Percentiles rank a stretch among this genome's conserved stretches.
Evolutionary conservation across 2,113 vertebrate species (phyloP).

Genomic region (Nothobranchius kuhntae): DNA sequence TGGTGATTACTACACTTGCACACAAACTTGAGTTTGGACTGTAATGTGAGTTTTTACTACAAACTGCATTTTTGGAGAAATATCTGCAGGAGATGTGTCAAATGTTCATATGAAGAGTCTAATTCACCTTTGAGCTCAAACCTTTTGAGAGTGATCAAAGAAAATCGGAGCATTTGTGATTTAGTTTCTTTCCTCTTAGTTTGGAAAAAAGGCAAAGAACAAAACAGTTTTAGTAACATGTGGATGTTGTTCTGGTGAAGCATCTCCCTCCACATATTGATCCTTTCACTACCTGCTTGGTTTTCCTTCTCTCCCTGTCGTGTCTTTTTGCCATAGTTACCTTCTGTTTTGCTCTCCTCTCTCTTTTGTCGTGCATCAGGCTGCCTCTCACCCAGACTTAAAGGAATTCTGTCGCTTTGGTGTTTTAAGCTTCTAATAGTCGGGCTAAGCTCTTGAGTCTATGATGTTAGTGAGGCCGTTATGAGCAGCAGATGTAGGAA

Average conservation of each 20-base stretch:
- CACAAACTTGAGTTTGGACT: neutral
- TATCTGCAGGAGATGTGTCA: too few species aligned
- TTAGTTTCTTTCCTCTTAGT: too few species aligned
- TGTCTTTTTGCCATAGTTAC: neutral
- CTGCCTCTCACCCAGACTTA: slow-evolving; percentile 48
- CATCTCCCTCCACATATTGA: neutral
- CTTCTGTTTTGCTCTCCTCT: neutral
- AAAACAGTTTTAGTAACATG: slow-evolving; percentile 18
- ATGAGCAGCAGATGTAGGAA: slow-evolving; percentile 59
- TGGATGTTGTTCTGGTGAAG: slow-evolving; percentile 40
- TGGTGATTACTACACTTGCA: slow-evolving; percentile 83
- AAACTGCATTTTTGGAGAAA: too few species aligned
- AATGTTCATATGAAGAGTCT: too few species aligned
- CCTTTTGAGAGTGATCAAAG: too few species aligned
- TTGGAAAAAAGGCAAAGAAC: too few species aligned
- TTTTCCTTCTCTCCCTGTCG: neutral
- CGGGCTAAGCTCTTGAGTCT: slow-evolving; percentile 50
- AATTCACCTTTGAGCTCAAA: too few species aligned
- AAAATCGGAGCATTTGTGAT: too few species aligned
- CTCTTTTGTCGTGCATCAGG: neutral
- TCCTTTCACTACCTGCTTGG: slow-evolving; percentile 2
- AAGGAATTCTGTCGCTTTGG: slow-evolving; percentile 41
- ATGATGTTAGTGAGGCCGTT: slow-evolving; percentile 37
- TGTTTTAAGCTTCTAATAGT: slow-evolving; percentile 65
- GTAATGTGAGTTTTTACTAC: too few species aligned